These are phyloP conservation scores for Lamproptera curius DNA, from an alignment of 2,888 invertebrate species.

Conservation along the genomic window DNA sequence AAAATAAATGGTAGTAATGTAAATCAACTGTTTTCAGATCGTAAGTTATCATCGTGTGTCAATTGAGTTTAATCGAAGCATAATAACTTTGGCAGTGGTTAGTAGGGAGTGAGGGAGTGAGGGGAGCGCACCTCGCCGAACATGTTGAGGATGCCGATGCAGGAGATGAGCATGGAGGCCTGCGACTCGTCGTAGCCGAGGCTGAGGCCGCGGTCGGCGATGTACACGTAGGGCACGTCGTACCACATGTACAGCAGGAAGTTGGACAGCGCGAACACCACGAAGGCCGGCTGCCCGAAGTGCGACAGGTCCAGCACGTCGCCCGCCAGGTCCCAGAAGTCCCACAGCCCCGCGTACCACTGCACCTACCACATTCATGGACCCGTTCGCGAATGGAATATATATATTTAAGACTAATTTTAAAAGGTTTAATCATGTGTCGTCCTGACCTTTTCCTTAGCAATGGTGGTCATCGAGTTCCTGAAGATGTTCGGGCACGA, in stretches of 20 bases:
- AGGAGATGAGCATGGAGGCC: conserved; percentile 89
- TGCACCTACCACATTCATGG: conserved; percentile 61
- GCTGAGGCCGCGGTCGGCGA: conserved; percentile 87
- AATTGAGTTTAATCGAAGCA: background rate
- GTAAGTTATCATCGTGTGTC: too few species aligned
- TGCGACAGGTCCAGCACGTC: conserved; percentile 91
- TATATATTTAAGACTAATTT: too few species aligned
- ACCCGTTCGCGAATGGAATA: too few species aligned
- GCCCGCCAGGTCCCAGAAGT: conserved; percentile 85
- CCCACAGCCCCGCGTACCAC: conserved; percentile 86
- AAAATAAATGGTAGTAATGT: too few species aligned
- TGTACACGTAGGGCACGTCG: conserved; percentile 95
- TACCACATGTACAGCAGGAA: conserved; percentile 95
- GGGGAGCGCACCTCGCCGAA: conserved; percentile 87
- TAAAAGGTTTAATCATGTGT: too few species aligned
- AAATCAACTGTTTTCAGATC: too few species aligned
- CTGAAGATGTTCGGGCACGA: conserved; percentile 95
- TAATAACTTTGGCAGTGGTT: too few species aligned
- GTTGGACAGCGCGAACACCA: conserved; percentile 91
- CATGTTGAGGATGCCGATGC: conserved; percentile 93
- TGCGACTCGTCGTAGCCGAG: conserved; percentile 85
- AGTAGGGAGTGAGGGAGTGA: too few species aligned
- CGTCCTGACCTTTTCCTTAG: conserved; percentile 82
- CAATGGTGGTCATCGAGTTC: conserved; percentile 91
- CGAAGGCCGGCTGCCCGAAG: conserved; percentile 84